phyloP scores from a whole-genome alignment of 2,888 invertebrate genomes.

The Ormyrus pomaceus region DNA sequence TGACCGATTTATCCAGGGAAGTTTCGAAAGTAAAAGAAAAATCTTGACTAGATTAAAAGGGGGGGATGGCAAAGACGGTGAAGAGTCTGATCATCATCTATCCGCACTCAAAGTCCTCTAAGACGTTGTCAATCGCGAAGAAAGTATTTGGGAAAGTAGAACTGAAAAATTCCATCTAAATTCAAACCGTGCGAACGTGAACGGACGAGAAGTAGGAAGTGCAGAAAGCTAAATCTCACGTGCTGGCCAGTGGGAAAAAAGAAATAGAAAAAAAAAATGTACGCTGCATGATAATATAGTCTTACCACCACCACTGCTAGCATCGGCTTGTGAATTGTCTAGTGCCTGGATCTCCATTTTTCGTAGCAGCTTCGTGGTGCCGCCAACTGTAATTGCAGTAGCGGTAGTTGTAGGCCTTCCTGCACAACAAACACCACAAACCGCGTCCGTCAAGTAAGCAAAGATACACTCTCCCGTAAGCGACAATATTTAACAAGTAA shows the following conservation, averaged over 20 bases:
- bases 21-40: neutral
- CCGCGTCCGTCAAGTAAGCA: slow-evolving; percentile 70
- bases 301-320: slow-evolving; percentile 73
- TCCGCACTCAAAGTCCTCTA: too few species aligned
- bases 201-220: neutral
- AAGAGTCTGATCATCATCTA: too few species aligned
- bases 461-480: slow-evolving; percentile 19
- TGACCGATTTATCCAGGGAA: neutral
- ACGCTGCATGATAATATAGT: slow-evolving; percentile 61
- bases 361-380: slow-evolving; percentile 71
- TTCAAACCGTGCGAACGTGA: too few species aligned
- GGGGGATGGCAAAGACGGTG: too few species aligned
- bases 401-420: slow-evolving; percentile 72
- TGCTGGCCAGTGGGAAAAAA: slow-evolving; percentile 17
- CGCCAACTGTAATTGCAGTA: slow-evolving; percentile 60
- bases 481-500: too few species aligned
- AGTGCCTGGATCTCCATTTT: slow-evolving; percentile 74
- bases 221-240: neutral
- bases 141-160: too few species aligned
- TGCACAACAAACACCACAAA: slow-evolving; percentile 72
- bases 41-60: neutral
- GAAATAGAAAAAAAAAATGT: slow-evolving; percentile 43
- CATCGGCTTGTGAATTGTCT: slow-evolving; percentile 70
- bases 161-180: too few species aligned
- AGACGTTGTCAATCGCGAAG: too few species aligned